These are phyloP conservation scores for Ahaetulla prasina DNA, from an alignment of 2,113 vertebrate species.

Conservation along the genomic window DNA sequence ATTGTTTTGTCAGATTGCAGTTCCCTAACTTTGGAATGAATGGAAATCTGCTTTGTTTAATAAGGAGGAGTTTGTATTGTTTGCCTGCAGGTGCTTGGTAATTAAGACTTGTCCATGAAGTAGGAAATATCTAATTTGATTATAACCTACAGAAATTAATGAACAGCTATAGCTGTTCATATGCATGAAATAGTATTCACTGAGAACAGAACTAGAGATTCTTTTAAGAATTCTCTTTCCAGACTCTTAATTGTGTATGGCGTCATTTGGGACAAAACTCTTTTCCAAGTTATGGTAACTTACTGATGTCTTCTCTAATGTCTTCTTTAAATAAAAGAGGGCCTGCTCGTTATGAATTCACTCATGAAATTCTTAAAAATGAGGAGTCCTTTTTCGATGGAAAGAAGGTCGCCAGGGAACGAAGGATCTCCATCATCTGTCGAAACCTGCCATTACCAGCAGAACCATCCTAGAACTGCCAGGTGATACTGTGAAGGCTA, in stretches of 20 bases:
- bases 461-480: background rate
- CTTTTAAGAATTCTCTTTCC: background rate
- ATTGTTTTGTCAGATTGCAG: background rate
- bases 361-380: conserved; percentile 83
- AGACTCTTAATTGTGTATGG: background rate
- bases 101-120: background rate
- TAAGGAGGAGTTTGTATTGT: background rate
- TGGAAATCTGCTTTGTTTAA: background rate
- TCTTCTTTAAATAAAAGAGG: conserved; percentile 68
- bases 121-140: background rate
- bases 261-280: background rate
- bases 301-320: background rate
- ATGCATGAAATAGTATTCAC: background rate
- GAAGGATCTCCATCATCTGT: conserved; percentile 84
- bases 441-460: conserved; percentile 72
- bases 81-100: background rate
- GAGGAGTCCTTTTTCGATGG: conserved; percentile 81
- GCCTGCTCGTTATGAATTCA: conserved; percentile 78
- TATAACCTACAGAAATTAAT: background rate
- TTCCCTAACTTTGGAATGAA: background rate
- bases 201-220: background rate
- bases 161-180: background rate
- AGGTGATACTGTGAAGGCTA: background rate
- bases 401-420: conserved; percentile 69
- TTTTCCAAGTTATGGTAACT: background rate